Conservation (phyloP, 1,140 invertebrate genomes). For the Hydropsyche tenuis region DNA sequence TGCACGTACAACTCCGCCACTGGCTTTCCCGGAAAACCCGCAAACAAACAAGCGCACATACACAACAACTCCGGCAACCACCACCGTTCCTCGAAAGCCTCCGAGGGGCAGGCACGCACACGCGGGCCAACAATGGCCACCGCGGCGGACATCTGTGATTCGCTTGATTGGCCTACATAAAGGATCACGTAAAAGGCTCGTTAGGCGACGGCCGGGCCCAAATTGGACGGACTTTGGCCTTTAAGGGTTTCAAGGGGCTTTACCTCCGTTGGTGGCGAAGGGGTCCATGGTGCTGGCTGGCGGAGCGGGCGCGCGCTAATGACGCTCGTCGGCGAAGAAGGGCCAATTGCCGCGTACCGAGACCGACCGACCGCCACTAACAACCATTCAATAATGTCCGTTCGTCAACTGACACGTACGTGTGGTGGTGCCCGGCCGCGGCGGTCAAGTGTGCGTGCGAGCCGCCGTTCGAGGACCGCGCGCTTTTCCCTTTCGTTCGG, state of each 20-base stretch:
- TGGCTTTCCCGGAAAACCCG: too few species aligned
- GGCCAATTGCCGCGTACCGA: background rate
- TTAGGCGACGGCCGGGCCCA: background rate
- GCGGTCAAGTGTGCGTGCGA: too few species aligned
- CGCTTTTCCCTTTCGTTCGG: too few species aligned
- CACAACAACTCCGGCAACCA: too few species aligned
- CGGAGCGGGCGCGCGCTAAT: constrained; percentile 28
- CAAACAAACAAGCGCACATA: too few species aligned
- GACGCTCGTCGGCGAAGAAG: background rate
- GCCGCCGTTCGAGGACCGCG: too few species aligned
- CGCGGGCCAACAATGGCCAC: too few species aligned
- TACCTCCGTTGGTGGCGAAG: constrained; percentile 29
- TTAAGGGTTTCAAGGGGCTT: background rate
- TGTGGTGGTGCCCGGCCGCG: background rate
- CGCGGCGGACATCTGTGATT: constrained; percentile 20
- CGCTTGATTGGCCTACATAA: constrained; percentile 48
- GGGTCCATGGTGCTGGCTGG: constrained; percentile 11
- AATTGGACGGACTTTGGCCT: background rate
- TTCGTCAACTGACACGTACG: background rate
- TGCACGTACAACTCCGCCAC: too few species aligned
- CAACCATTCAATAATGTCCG: constrained; percentile 11
- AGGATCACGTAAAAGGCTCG: constrained; percentile 47
- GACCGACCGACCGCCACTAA: background rate
- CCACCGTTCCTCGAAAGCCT: too few species aligned
- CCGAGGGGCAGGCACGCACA: too few species aligned